Evolutionary conservation across 2,888 invertebrate genomes (phyloP).

Genomic region (Athalia cordata): DNA sequence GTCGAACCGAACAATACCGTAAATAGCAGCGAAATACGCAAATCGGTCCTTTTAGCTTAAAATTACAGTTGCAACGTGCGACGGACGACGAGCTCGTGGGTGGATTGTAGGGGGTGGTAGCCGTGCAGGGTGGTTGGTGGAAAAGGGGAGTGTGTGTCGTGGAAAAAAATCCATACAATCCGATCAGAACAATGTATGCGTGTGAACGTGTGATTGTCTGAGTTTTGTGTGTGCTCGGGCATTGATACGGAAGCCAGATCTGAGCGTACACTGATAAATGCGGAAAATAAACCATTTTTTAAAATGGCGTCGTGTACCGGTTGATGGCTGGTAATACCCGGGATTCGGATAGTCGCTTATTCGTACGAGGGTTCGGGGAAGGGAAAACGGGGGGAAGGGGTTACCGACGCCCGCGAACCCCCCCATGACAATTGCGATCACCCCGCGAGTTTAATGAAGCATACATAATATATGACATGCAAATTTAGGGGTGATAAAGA

Average conservation of each 20-base stretch:
- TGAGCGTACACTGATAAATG: slow-evolving; percentile 68
- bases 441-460: neutral
- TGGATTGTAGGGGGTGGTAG: slow-evolving; percentile 52
- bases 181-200: slow-evolving; percentile 72
- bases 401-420: slow-evolving; percentile 1
- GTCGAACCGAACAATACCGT: slow-evolving; percentile 48
- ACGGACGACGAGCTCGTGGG: slow-evolving; percentile 47
- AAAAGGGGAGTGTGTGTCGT: slow-evolving; percentile 62
- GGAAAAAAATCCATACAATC: slow-evolving; percentile 73
- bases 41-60: slow-evolving; percentile 69
- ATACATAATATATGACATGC: neutral
- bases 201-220: slow-evolving; percentile 71
- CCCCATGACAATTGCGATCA: slow-evolving; percentile 22
- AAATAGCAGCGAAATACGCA: slow-evolving; percentile 55
- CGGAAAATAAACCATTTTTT: slow-evolving; percentile 51
- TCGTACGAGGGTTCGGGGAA: neutral
- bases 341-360: slow-evolving; percentile 12
- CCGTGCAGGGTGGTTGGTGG: slow-evolving; percentile 48
- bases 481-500: neutral
- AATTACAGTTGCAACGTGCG: slow-evolving; percentile 65
- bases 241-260: slow-evolving; percentile 66
- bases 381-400: too few relatives aligned
- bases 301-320: slow-evolving; percentile 40
- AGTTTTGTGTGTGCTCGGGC: slow-evolving; percentile 54
- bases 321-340: slow-evolving; percentile 41